Conservation (phyloP, 2,113 vertebrate genomes). For the Micronycteris hirsuta region DNA sequence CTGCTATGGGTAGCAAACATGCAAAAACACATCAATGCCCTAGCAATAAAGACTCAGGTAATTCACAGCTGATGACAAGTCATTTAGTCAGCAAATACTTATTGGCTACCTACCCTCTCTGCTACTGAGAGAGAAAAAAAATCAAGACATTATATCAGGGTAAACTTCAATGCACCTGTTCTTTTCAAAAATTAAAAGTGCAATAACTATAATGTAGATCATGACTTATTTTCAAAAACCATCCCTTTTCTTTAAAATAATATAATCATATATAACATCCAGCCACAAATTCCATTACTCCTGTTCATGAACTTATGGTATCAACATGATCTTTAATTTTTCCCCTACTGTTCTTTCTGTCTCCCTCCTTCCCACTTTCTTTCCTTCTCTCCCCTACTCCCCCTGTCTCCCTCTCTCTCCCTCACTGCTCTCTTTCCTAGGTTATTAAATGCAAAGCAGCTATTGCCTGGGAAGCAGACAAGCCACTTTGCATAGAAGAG, state of each 20-base stretch:
- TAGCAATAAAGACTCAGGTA: not conserved
- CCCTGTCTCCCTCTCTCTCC: not conserved
- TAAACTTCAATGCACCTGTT: not conserved
- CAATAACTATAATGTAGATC: not conserved
- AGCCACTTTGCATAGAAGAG: conserved; percentile 77
- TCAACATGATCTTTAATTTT: not conserved
- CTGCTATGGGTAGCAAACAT: not conserved
- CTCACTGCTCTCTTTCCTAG: too few relatives aligned
- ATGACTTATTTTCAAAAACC: not conserved
- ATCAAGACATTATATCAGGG: not conserved
- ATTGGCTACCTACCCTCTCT: not conserved
- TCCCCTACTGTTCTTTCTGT: not conserved
- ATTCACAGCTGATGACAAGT: not conserved
- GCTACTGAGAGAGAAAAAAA: not conserved
- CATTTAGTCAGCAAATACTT: not conserved
- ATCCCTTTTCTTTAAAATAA: not conserved
- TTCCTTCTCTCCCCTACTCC: not conserved
- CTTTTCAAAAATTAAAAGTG: not conserved
- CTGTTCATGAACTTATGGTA: not conserved
- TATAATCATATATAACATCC: not conserved
- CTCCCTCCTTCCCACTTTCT: not conserved
- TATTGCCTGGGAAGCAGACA: conserved; percentile 74
- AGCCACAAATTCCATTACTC: not conserved
- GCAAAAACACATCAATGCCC: not conserved
- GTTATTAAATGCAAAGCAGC: conserved; percentile 85